Evolutionary conservation across 2,888 invertebrate species (phyloP).

Genomic region (Crematogaster levior): DNA sequence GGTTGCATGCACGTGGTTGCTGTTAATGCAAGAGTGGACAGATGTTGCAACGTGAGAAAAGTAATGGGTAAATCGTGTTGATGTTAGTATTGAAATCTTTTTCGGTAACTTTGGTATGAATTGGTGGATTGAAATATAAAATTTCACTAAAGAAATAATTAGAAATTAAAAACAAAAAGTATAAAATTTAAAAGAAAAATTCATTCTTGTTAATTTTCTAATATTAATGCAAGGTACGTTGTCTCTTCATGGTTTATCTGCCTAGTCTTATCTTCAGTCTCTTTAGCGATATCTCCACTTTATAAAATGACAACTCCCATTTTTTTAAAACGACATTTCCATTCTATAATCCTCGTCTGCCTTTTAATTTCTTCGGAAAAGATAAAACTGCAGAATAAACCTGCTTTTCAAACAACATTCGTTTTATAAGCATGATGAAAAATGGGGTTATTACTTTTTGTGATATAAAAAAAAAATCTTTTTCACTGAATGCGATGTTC

Average conservation of each 20-base stretch:
- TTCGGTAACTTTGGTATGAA: too few relatives aligned
- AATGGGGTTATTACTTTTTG: not conserved
- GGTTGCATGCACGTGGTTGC: constrained; percentile 21
- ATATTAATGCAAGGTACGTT: not conserved
- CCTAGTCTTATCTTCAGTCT: not conserved
- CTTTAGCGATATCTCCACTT: not conserved
- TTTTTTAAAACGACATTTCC: not conserved
- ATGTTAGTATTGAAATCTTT: not conserved
- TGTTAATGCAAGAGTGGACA: constrained; percentile 20
- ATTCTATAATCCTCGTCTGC: not conserved
- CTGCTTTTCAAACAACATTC: not conserved
- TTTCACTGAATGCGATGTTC: constrained; percentile 17
- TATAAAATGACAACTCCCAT: constrained; percentile 12
- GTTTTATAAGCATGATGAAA: constrained; percentile 2
- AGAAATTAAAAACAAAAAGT: not conserved
- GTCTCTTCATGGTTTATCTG: not conserved
- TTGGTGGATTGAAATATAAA: not conserved
- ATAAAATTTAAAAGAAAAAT: not conserved
- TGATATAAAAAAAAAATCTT: not conserved
- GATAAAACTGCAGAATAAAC: constrained; percentile 9
- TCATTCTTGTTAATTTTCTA: not conserved
- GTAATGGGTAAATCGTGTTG: not conserved
- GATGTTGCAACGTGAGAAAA: not conserved
- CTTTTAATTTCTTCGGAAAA: constrained; percentile 8
- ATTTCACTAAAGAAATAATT: constrained; percentile 1